Base-by-base conservation (phyloP, 2,113 vertebrate genomes). In the Tor tambroides region DNA sequence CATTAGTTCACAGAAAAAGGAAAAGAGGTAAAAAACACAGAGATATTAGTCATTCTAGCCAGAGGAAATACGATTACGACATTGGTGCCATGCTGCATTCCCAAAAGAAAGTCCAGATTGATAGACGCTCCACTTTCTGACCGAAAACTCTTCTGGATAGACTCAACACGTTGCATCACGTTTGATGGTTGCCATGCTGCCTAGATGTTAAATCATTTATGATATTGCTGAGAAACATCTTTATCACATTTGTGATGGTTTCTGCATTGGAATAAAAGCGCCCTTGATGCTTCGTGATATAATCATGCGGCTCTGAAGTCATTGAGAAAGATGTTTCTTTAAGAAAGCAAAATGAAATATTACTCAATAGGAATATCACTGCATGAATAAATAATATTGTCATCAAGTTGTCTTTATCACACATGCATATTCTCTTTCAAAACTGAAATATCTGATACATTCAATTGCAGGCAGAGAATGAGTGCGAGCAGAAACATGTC, bases 41-140 rank as follows among this genome's bases (percentile, higher is more conserved):
- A 81, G 49, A 43, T 92, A 93, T 94, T 93, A 93, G 93, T 93
- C 94, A 94, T 94, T 94, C 92, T 83, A 89, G 90, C 91, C 87
- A 90, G 89, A 91, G 89, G 92, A 92, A 92, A 91, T 90, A 90
- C 89, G 89, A 93, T 94, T 94, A 93, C 89, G 41, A 89, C 92
- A 93, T 87, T 86, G 89, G 86, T 93, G 90, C 91, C 90, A 72
- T 69, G 87, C 90, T 92, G 92, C 90, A 89, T 91, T 92, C 38
- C 71, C 88, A 75, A 75, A 75, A 9, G 87, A 91, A 90, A 90
- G 80, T 85, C 88, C 89, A 89, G 89, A 91, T 87, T 91, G 91
- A 94, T 91, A 91, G 89, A 41, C 35, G 85, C 41, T 72, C 15
- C 80, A 90, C 89, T 90, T 88, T 89, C 91, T 91, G 89, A 23